Conservation (phyloP, 1,140 invertebrate species). For the Scaptomyza montana region DNA sequence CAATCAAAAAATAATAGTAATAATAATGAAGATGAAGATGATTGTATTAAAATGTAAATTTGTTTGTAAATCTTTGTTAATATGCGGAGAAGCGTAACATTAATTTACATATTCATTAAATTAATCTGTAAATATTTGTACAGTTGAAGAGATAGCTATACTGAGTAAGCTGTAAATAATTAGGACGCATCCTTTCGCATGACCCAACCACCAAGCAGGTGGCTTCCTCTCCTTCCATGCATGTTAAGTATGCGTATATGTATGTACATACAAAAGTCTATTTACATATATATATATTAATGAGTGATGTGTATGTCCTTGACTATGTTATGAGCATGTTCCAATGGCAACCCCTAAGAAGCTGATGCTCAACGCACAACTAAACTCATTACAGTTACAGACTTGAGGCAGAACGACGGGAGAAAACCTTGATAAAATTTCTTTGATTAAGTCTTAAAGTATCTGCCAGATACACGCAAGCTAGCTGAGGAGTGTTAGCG, state of each 20-base stretch:
- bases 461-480: constrained; percentile 41
- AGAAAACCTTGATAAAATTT: constrained; percentile 33
- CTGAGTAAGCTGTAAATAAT: constrained; percentile 53
- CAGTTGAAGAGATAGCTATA: not conserved
- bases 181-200: constrained; percentile 58
- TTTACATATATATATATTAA: constrained; percentile 25
- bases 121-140: constrained; percentile 76
- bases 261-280: not conserved
- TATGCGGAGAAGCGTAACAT: constrained; percentile 61
- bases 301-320: constrained; percentile 35
- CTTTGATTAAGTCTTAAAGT: constrained; percentile 43
- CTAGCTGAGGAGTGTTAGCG: not conserved
- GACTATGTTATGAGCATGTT: constrained; percentile 66
- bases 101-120: constrained; percentile 59
- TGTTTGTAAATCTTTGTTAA: constrained; percentile 59
- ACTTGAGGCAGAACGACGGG: constrained; percentile 10
- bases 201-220: constrained; percentile 20
- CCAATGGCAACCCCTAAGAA: constrained; percentile 41
- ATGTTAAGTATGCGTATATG: constrained; percentile 28
- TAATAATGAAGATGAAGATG: constrained; percentile 28
- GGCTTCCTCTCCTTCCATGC: constrained; percentile 26
- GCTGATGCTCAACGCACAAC: constrained; percentile 38
- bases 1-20: not conserved
- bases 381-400: constrained; percentile 71
- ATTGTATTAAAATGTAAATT: constrained; percentile 78